phyloP scores from a whole-genome alignment of 2,113 vertebrate genomes.

The Neoarius graeffei region DNA sequence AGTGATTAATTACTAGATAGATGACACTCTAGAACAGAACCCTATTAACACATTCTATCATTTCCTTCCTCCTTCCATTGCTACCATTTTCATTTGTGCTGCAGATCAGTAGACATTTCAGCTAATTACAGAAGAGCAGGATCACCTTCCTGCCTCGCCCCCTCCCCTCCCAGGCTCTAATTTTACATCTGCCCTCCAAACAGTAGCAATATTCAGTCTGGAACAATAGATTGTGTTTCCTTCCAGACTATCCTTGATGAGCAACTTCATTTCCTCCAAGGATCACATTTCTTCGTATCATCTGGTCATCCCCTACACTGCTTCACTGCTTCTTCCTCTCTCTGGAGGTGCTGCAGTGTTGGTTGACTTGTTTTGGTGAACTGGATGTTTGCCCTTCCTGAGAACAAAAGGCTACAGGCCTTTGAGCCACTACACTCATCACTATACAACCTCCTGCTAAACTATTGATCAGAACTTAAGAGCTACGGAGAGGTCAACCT shows the following conservation, averaged over 20 bases:
- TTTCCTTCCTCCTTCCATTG: no score
- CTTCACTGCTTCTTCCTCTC: slow-evolving; percentile 35
- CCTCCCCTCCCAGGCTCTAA: slow-evolving; percentile 34
- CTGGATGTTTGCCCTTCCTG: slow-evolving; percentile 51
- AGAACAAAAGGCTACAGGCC: slow-evolving; percentile 65
- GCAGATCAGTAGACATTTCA: slow-evolving; percentile 56
- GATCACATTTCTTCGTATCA: slow-evolving; percentile 40
- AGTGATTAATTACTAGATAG: neutral
- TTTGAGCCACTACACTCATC: slow-evolving; percentile 65
- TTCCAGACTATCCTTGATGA: slow-evolving; percentile 56
- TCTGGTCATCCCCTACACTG: slow-evolving; percentile 45
- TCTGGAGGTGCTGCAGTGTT: slow-evolving; percentile 51
- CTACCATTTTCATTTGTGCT: neutral
- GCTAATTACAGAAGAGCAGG: slow-evolving; percentile 64
- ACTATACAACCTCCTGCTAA: slow-evolving; percentile 74
- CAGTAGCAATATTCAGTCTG: slow-evolving; percentile 67
- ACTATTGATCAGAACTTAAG: slow-evolving; percentile 75
- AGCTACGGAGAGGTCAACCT: slow-evolving; percentile 58
- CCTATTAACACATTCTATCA: no score
- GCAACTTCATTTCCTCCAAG: slow-evolving; percentile 63
- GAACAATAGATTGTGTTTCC: slow-evolving; percentile 66
- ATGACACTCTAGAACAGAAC: no score
- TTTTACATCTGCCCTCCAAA: slow-evolving; percentile 55
- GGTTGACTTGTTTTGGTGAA: slow-evolving; percentile 10
- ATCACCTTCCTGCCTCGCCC: slow-evolving; percentile 64